Base-by-base conservation (phyloP, 2,888 invertebrate genomes). In the Leucania comma region DNA sequence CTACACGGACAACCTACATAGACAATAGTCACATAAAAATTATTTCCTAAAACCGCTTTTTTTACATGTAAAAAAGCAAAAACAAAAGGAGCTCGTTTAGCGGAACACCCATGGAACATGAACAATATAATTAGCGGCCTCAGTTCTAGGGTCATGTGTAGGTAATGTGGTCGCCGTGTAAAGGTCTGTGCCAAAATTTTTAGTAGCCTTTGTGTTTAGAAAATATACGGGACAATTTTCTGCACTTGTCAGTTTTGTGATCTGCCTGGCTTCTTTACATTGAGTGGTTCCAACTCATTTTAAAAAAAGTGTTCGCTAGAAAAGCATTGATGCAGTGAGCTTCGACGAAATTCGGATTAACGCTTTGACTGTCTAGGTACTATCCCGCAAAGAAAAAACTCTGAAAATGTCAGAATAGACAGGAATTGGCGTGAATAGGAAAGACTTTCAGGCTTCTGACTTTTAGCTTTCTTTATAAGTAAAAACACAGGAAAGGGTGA, bases 101-200 rank as follows among this genome's bases (percentile, higher is more conserved):
- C 46, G 68, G 69, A 68, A 80, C 60, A 60, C 56, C n/a, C 67
- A 63, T 70, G 66, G 58, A 56, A 62, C 26, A 12, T 60, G 66
- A 62, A 81, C 81, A 78, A 81, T 80, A 73, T 68, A 70, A 71
- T 72, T 61, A 58, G 53, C 59, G 78, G 64, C 84, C 82, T 81
- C 70, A 75, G n/a, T 35, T 4, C 48, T 51, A 42, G 75, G 75
- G 81, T 73, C 81, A 70, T 62, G 42, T 46, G 29, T n/a, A n/a
- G n/a, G n/a, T n/a, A 68, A 51, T 75, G 69, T 73, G 81, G 10
- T 26, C 73, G 26, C 63, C 66, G 71, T 81, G 72, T 66, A n/a
- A 72, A 62, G 66, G 51, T 53, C 38, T 32, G 60, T 38, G 6
- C 5, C 8, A 53, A 22, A 35, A 61, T 65, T 35, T 63, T 63